phyloP scores from a whole-genome alignment of 1,140 invertebrate species.

The Lucilia cuprina region DNA sequence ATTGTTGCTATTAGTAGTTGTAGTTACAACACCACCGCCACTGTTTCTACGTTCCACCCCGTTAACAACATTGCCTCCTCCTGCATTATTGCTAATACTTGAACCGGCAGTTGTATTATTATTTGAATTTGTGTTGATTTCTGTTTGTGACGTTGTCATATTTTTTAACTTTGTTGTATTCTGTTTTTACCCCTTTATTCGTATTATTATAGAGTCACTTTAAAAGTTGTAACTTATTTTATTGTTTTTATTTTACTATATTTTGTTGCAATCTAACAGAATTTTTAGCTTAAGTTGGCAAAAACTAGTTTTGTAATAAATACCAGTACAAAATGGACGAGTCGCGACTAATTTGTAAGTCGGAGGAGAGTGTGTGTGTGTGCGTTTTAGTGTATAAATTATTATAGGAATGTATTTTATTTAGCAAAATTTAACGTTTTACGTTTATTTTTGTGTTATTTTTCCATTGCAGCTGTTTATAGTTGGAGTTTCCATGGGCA shows the following conservation, averaged over 20 bases:
- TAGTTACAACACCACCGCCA: neutral
- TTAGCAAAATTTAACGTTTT: neutral
- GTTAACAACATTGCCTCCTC: conserved; percentile 3
- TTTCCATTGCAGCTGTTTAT: neutral
- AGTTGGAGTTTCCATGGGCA: neutral
- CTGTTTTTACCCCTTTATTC: neutral
- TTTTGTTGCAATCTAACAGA: neutral
- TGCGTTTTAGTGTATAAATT: neutral
- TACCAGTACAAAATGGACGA: neutral
- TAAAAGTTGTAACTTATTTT: neutral
- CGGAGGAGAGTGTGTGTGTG: neutral
- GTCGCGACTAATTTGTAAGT: neutral
- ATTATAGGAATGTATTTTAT: neutral
- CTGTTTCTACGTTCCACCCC: neutral
- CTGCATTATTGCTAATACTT: neutral
- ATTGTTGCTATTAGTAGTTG: conserved; percentile 12
- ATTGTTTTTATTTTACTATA: neutral
- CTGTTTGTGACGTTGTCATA: conserved; percentile 29
- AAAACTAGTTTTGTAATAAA: neutral
- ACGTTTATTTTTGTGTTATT: neutral
- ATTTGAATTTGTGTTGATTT: conserved; percentile 32
- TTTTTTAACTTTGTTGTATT: conserved; percentile 9
- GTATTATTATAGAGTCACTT: neutral
- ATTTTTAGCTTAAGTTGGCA: neutral
- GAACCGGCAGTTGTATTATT: conserved; percentile 4